Base-by-base conservation (phyloP, 1,140 invertebrate genomes). In the Acromyrmex charruanus region DNA sequence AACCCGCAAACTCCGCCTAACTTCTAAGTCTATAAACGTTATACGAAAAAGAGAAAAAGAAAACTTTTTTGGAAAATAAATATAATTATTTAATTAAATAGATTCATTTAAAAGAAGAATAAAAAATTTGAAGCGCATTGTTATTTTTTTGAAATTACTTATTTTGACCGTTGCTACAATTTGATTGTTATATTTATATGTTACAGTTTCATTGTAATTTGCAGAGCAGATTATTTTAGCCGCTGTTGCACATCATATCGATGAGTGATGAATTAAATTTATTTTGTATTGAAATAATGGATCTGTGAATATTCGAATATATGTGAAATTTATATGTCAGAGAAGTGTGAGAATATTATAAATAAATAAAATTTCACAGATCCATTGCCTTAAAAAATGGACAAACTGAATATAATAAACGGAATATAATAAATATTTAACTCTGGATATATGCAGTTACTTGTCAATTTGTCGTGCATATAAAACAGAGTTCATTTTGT, bases 231-330 rank as follows among this genome's bases (percentile, higher is more conserved):
- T 66, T 35, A 66, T 1, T 66, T 39, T 39, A 39, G 35, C 9
- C 16, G 16, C 61, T 66, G 28, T 31, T 66, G 31, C 18, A 10
- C 18, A 35, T 65, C 28, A 10, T 31, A 35, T 66, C 18, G 18
- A 18, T 66, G 31, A 66, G 63, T 66, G 63, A 66, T 35, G 9
- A 66, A 66, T 66, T 66, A 66, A 66, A 66, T 35, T 66, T 35
- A 35, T n/a, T 66, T 66, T 35, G 2, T 35, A 66, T 35, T 66
- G 3, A 66, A 6, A 12, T 66, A 66, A 66, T 66, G 18, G 31
- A 35, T 66, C 9, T 18, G 0, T 35, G 16, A 65, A 65, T 16
- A 51, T 16, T 35, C 3, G 12, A 9, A n/a, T 66, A n/a, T 35
- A 35, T 7, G 0, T n/a, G 9, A 35, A 63, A 66, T 35, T 18